Base-by-base conservation (phyloP, 2,888 invertebrate genomes). In the Nesidiocoris tenuis region DNA sequence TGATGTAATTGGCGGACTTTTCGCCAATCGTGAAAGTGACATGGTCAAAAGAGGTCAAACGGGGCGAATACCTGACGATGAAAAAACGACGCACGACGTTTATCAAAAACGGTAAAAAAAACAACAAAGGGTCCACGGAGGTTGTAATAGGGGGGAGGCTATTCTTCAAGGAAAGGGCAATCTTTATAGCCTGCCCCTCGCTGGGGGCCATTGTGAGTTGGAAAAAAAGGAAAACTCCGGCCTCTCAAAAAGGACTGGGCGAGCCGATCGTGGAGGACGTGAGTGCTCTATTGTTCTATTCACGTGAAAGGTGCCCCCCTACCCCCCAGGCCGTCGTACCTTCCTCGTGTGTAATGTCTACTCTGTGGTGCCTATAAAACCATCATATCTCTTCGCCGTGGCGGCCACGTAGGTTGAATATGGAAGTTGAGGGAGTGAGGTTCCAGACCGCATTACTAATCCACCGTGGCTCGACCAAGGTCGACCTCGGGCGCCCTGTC, bases 261-360 rank as follows among this genome's bases (percentile, higher is more conserved):
- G 3, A 39, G 39, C 5, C 39, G 39, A 39, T 39, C 39, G 39
- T 39, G 12, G 39, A 39, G 39, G 39, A 39, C 39, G 39, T 39
- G 67, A 67, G 67, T 54, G 67, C 67, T 39, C 67, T 67, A 67
- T 67, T 67, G 67, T 67, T 67, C 67, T 67, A 67, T 67, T 67
- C 67, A 67, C 54, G 21, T 56, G 39, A 39, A 39, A 39, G 39
- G 39, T 39, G 12, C 5, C 39, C 39, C 39, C 39, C 39, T 12
- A 12, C 39, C 39, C 39, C 39, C 5, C 39, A 39, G 39, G 39
- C 3, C 39, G 39, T n/a, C n/a, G n/a, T n/a, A n/a, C n/a, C n/a
- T n/a, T n/a, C n/a, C n/a, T n/a, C n/a, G n/a, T n/a, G n/a, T n/a
- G n/a, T 39, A 39, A 39, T 39, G 12, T 12, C 39, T 39, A 39